phyloP scores from a whole-genome alignment of 1,140 invertebrate genomes.

The Condylostylus longicornis region DNA sequence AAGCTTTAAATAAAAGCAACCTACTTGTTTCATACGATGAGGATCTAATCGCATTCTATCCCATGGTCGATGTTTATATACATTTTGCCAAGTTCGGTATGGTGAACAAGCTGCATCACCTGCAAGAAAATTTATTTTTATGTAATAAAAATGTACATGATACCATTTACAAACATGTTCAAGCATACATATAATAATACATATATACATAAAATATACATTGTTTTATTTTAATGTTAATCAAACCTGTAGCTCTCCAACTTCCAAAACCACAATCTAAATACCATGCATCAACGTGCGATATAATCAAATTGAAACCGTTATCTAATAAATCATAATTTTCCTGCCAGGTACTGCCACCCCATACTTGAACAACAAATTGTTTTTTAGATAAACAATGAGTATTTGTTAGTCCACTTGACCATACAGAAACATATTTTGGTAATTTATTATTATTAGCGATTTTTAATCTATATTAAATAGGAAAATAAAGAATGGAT shows the following conservation, averaged over 20 bases:
- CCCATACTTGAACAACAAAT: constrained; percentile 57
- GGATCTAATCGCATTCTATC: constrained; percentile 29
- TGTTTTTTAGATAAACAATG: constrained; percentile 47
- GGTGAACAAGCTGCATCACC: constrained; percentile 60
- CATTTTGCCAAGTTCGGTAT: constrained; percentile 66
- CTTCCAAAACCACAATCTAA: constrained; percentile 69
- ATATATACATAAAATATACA: too few species aligned
- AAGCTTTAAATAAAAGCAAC: not conserved
- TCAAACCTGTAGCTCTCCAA: constrained; percentile 45
- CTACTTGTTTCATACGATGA: constrained; percentile 23
- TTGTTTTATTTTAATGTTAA: too few species aligned
- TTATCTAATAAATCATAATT: constrained; percentile 54
- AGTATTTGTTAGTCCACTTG: constrained; percentile 57
- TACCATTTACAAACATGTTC: too few species aligned
- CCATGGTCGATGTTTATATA: constrained; percentile 69
- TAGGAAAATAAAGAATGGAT: not conserved
- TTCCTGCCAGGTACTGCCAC: constrained; percentile 57
- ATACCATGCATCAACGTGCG: constrained; percentile 74
- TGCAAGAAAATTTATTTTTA: constrained; percentile 4
- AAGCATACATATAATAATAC: too few species aligned
- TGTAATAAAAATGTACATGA: not conserved
- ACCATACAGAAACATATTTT: constrained; percentile 57
- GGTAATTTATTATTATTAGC: constrained; percentile 49
- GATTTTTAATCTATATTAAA: constrained; percentile 33
- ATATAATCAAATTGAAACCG: constrained; percentile 61